A percentile compares a stretch with the other conserved stretches of the same genome.
Evolutionary conservation across 1,140 invertebrate species (phyloP).

Genomic region (Megathymus violae): DNA sequence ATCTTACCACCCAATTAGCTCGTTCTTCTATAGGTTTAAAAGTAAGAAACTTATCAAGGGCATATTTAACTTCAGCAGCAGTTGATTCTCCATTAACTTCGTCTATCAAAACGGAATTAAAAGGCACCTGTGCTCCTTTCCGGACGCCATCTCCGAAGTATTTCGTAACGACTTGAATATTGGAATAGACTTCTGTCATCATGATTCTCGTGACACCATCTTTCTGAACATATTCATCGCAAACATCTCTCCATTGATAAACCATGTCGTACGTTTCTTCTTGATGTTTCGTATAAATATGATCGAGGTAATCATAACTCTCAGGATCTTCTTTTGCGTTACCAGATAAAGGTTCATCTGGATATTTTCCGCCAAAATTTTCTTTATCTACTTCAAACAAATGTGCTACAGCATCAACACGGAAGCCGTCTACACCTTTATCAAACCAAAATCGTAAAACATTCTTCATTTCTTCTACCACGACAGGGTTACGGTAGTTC

Average conservation of each 20-base stretch:
- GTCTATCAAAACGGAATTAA: conserved; percentile 87
- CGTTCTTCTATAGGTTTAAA: conserved; percentile 84
- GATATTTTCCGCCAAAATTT: conserved; percentile 64
- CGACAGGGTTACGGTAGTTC: conserved; percentile 88
- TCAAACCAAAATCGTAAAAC: conserved; percentile 90
- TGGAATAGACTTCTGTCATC: conserved; percentile 89
- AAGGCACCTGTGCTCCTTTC: conserved; percentile 87
- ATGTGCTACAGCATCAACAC: conserved; percentile 86
- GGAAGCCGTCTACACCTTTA: conserved; percentile 90
- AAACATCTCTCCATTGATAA: conserved; percentile 84
- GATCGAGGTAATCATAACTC: conserved; percentile 85
- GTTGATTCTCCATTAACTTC: conserved; percentile 81
- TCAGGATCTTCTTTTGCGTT: conserved; percentile 71
- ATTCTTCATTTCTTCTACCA: conserved; percentile 88
- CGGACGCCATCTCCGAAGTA: conserved; percentile 85
- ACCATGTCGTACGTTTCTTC: conserved; percentile 82
- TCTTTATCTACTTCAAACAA: conserved; percentile 85
- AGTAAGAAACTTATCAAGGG: conserved; percentile 84
- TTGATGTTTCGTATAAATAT: conserved; percentile 87
- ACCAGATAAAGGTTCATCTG: conserved; percentile 84
- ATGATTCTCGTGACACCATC: conserved; percentile 85
- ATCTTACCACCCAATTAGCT: conserved; percentile 87
- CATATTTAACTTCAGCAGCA: conserved; percentile 82
- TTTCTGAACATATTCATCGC: conserved; percentile 80
- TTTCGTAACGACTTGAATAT: conserved; percentile 84